Evolutionary conservation across 2,113 vertebrate species (phyloP).

Genomic region (Mustela lutreola): DNA sequence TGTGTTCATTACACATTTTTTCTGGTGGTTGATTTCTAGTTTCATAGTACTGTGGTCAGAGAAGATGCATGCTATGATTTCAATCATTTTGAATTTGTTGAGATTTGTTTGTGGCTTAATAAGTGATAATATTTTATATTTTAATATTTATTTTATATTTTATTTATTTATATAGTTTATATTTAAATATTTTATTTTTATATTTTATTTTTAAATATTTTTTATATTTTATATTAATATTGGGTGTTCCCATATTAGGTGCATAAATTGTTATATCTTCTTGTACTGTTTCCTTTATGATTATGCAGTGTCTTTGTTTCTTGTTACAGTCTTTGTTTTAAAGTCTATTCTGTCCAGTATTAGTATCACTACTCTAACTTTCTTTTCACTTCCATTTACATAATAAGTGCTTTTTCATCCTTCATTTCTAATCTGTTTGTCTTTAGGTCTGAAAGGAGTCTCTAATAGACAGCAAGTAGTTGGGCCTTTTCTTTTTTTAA

Average conservation of each 20-base stretch:
- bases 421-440: background rate
- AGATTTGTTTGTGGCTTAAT: background rate
- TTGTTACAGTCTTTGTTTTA: background rate
- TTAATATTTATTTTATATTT: no score
- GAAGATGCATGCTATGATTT: background rate
- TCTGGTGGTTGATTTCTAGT: background rate
- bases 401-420: background rate
- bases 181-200: no score
- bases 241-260: background rate
- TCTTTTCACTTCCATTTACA: background rate
- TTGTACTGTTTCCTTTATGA: background rate
- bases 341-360: background rate
- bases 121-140: no score
- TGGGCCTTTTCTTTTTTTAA: background rate
- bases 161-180: no score
- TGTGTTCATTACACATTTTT: background rate
- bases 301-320: background rate
- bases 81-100: background rate
- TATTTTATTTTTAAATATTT: no score
- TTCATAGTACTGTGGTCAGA: background rate
- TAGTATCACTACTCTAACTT: background rate
- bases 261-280: background rate
- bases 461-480: background rate
- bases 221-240: no score
- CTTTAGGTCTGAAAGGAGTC: background rate